These are phyloP conservation scores for Sinopyrophorus schimmeli DNA, from an alignment of 2,888 invertebrate species.

Conservation along the genomic window DNA sequence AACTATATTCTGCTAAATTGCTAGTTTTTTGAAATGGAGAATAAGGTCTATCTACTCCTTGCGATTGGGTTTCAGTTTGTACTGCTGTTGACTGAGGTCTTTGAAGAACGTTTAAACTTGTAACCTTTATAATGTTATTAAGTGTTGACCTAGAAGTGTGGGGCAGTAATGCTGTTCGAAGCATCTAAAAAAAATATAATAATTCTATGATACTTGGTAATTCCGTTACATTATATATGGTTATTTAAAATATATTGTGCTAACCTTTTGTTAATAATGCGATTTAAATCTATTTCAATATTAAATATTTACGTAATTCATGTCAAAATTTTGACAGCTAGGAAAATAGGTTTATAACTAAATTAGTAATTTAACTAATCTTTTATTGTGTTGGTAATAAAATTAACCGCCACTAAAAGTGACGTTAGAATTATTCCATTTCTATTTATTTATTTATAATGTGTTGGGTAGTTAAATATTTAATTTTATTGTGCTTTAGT, in stretches of 20 bases:
- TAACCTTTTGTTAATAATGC: neutral
- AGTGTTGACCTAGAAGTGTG: constrained; percentile 40
- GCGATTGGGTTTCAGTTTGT: neutral
- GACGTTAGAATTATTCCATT: no score
- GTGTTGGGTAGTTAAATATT: no score
- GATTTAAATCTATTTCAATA: no score
- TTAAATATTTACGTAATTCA: constrained; percentile 10
- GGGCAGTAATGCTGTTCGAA: constrained; percentile 40
- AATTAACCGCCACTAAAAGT: no score
- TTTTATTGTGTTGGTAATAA: no score
- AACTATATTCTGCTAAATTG: constrained; percentile 60
- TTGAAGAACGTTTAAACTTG: constrained; percentile 41
- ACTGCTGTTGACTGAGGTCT: neutral
- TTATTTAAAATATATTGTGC: neutral
- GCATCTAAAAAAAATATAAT: no score
- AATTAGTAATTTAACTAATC: no score
- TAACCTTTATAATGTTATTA: constrained; percentile 40
- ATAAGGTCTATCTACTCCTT: constrained; percentile 56
- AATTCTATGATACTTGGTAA: no score
- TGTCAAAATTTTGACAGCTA: constrained; percentile 6
- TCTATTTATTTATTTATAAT: no score
- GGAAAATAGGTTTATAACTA: no score
- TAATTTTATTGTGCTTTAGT: no score
- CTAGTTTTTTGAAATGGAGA: constrained; percentile 64
- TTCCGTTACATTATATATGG: neutral